Conservation (phyloP, 2,888 invertebrate species). For the Rhagophthalmus giganteus region DNA sequence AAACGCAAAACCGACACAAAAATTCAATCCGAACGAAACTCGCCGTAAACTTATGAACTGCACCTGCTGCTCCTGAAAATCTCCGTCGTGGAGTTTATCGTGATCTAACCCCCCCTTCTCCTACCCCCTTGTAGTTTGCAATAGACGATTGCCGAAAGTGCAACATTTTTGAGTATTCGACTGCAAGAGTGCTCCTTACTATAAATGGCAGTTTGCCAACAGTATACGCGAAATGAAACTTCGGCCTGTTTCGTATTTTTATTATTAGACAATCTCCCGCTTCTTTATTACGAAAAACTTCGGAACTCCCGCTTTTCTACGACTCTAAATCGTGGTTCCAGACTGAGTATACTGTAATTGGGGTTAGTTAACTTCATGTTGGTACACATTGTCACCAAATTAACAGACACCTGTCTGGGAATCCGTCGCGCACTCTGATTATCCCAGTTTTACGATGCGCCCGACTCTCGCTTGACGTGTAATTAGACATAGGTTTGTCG, state of each 20-base stretch:
- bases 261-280: slow-evolving; percentile 41
- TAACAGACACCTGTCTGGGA: slow-evolving; percentile 51
- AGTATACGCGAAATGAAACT: slow-evolving; percentile 42
- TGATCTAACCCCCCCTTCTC: no score
- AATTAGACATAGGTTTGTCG: slow-evolving; percentile 47
- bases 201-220: slow-evolving; percentile 40
- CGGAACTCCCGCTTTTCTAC: slow-evolving; percentile 29
- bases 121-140: no score
- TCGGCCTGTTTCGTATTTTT: slow-evolving; percentile 42
- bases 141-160: slow-evolving; percentile 31
- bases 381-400: slow-evolving; percentile 51
- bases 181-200: slow-evolving; percentile 21
- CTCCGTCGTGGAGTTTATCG: no score
- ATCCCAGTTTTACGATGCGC: slow-evolving; percentile 64
- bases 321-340: slow-evolving; percentile 29
- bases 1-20: no score
- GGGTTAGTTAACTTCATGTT: slow-evolving; percentile 45
- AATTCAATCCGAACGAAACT: no score
- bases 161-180: slow-evolving; percentile 27
- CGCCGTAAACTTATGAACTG: no score
- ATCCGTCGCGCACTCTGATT: slow-evolving; percentile 56
- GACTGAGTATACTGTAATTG: slow-evolving; percentile 39
- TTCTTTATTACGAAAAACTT: slow-evolving; percentile 42
- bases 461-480: slow-evolving; percentile 43
- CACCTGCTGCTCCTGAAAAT: no score